phyloP scores from a whole-genome alignment of 2,888 invertebrate species.

The Chymomyza procnemis region DNA sequence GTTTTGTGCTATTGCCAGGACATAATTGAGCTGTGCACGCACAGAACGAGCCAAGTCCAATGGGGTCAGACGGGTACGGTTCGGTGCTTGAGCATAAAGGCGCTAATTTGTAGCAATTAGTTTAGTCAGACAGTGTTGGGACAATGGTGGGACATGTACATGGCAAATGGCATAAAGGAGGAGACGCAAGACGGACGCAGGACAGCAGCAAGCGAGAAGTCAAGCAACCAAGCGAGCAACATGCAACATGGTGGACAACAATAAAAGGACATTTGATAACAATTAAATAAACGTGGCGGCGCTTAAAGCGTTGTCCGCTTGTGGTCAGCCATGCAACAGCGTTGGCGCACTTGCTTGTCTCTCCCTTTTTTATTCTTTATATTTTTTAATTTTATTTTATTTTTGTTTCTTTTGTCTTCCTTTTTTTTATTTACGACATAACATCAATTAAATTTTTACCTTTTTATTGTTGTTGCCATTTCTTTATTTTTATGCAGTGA shows the following conservation, averaged over 20 bases:
- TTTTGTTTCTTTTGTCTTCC: conserved; percentile 38
- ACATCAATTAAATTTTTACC: conserved; percentile 75
- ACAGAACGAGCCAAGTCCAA: neutral
- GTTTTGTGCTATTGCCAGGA: neutral
- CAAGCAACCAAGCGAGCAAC: conserved; percentile 15
- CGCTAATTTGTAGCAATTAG: conserved; percentile 71
- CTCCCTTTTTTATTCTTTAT: neutral
- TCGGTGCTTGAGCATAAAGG: conserved; percentile 54
- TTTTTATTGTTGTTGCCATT: conserved; percentile 23
- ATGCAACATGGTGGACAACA: conserved; percentile 8
- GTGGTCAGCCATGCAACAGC: neutral
- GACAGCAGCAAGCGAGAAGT: neutral
- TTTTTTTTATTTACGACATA: conserved; percentile 62
- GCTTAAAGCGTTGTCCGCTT: conserved; percentile 23
- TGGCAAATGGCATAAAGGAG: conserved; percentile 30
- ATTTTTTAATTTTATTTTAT: conserved; percentile 28
- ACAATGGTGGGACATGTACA: conserved; percentile 25
- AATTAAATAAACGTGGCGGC: conserved; percentile 53
- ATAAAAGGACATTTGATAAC: conserved; percentile 55
- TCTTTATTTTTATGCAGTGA: conserved; percentile 30
- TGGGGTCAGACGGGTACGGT: conserved; percentile 4
- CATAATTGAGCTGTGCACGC: conserved; percentile 3
- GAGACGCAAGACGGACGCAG: conserved; percentile 17
- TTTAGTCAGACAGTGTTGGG: conserved; percentile 30
- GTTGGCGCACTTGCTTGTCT: neutral